Evolutionary conservation across 1,140 invertebrate species (phyloP).

Genomic region (Oedothorax gibbosus): DNA sequence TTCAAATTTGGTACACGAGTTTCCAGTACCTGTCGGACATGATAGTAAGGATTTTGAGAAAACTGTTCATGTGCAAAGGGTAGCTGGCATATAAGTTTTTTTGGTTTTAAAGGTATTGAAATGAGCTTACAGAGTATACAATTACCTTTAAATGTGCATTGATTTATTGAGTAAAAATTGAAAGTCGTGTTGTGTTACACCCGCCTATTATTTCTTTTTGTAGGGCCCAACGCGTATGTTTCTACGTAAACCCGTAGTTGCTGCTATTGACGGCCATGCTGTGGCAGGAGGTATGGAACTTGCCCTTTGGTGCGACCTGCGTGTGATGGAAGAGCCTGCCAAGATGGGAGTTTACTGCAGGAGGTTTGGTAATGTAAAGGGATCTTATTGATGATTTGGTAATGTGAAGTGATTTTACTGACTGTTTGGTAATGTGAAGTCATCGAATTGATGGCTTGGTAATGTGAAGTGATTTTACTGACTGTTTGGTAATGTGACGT

Average conservation of each 20-base stretch:
- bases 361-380: conserved; percentile 77
- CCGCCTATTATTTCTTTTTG: conserved; percentile 27
- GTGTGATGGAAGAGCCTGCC: conserved; percentile 86
- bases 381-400: conserved; percentile 66
- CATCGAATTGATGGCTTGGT: conserved; percentile 78
- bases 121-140: too few relatives aligned
- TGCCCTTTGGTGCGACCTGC: conserved; percentile 89
- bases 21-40: neutral
- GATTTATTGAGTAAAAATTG: neutral
- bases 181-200: neutral
- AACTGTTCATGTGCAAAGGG: too few relatives aligned
- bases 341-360: conserved; percentile 86
- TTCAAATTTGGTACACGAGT: too few relatives aligned
- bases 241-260: conserved; percentile 85
- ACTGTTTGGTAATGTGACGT: conserved; percentile 77
- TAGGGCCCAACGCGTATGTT: conserved; percentile 76
- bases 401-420: conserved; percentile 50
- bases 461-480: conserved; percentile 50
- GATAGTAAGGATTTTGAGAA: too few relatives aligned
- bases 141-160: too few relatives aligned
- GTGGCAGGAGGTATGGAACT: conserved; percentile 90
- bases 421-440: conserved; percentile 77
- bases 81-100: neutral
- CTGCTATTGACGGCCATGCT: conserved; percentile 86
- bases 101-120: neutral